Conservation (phyloP, 2,113 vertebrate species). For the Ivindomyrus marchei region DNA sequence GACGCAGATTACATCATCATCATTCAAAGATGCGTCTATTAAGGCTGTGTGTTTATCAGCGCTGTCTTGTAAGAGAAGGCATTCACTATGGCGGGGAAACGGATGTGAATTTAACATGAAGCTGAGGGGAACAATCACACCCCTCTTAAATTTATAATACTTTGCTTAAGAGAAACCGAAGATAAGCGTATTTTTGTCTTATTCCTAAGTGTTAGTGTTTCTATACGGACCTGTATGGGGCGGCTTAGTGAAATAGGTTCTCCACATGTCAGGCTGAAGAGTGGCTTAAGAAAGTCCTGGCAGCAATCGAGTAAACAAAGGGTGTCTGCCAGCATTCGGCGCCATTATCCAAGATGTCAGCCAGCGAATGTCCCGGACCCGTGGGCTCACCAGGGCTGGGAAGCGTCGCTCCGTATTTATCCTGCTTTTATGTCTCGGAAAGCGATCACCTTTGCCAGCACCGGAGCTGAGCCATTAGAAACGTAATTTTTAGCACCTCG, state of each 20-base stretch:
- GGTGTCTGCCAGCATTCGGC: not conserved
- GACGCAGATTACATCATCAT: not conserved
- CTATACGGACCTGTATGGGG: not conserved
- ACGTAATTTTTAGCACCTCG: not conserved
- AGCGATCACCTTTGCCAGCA: not conserved
- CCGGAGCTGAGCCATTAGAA: not conserved
- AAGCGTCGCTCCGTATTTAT: not conserved
- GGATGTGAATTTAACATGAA: not conserved
- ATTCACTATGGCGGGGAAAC: not conserved
- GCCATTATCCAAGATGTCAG: not conserved
- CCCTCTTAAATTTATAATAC: not conserved
- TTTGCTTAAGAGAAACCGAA: not conserved
- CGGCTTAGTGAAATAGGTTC: not conserved
- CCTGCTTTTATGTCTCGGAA: not conserved
- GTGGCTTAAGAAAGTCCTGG: not conserved
- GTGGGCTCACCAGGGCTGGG: not conserved
- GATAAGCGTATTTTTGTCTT: not conserved
- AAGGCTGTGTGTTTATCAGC: not conserved
- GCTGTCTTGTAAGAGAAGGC: not conserved
- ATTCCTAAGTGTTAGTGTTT: not conserved
- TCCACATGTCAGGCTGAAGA: not conserved
- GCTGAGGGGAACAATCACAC: not conserved
- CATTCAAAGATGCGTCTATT: not conserved
- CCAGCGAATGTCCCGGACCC: not conserved
- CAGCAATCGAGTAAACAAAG: not conserved